Evolutionary conservation across 1,140 invertebrate species (phyloP), one percentile per base, ranked within the genome.

Genomic region (Drosophila neocordata): DNA sequence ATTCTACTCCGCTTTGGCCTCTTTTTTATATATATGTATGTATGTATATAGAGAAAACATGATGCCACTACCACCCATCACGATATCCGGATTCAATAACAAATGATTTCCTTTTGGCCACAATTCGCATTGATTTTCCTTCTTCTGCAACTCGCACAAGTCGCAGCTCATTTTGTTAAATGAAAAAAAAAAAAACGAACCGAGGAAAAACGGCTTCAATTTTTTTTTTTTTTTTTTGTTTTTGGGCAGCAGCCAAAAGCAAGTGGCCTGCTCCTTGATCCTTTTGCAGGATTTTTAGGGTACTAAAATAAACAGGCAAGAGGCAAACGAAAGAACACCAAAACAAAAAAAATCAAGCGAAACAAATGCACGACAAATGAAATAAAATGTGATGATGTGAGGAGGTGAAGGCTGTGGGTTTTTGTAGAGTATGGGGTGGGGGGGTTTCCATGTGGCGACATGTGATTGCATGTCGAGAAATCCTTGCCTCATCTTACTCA

Each of bases 71-170:
- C 18, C 24, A 6, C 12, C 12, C 63, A 38, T 34, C 22, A 27
- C 22, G 52, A 69, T 65, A 62, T 76, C 65, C 76, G 67, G 56
- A 79, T 75, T 75, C 71, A 72, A 83, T 84, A 79, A 84, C 76
- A 83, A 83, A 84, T 83, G 70, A 83, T 83, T 84, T 83, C 80
- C 80, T 65, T 84, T 74, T 74, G 70, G 76, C 73, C 73, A 65
- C 68, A 84, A 52, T 85, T 65, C 65, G 52, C 69, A 77, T 83
- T 79, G 79, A 72, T 85, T 80, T 80, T 77, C 55, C 37, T 62
- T 44, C 38, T 59, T 56, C 51, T 13, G 31, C 15, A 12, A 20
- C 13, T 52, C 27, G 51, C 20, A 18, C 41, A 59, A 63, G 69
- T 64, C 61, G 62, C 73, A 70, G 79, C 79, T 84, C 73, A 76